Conservation (phyloP, 2,888 invertebrate genomes). For the Auanema freiburgensis region DNA sequence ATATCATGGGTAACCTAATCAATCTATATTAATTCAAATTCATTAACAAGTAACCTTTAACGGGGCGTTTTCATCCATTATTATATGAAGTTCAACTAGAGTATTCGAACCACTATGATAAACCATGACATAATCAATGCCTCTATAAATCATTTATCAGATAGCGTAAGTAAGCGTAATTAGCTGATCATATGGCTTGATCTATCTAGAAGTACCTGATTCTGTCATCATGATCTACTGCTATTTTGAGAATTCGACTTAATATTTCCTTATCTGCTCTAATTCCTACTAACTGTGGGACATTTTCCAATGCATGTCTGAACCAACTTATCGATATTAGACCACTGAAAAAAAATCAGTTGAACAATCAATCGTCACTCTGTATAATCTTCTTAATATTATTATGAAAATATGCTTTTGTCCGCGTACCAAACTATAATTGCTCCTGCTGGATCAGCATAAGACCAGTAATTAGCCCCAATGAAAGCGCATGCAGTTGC, state of each 20-base stretch:
- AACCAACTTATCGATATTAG: slow-evolving; percentile 62
- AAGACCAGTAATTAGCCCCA: slow-evolving; percentile 64
- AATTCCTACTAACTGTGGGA: slow-evolving; percentile 58
- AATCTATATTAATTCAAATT: neutral
- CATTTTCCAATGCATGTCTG: slow-evolving; percentile 53
- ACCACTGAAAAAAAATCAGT: slow-evolving; percentile 46
- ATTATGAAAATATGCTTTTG: neutral
- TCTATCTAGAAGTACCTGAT: too few relatives aligned
- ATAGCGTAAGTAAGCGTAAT: too few relatives aligned
- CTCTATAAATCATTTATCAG: slow-evolving; percentile 26
- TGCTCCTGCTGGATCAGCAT: slow-evolving; percentile 68
- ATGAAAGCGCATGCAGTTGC: slow-evolving; percentile 67
- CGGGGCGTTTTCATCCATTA: slow-evolving; percentile 66
- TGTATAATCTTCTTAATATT: neutral
- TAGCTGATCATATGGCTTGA: too few relatives aligned
- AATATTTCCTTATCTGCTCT: slow-evolving; percentile 54
- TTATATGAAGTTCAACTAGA: slow-evolving; percentile 63
- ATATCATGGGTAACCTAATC: slow-evolving; percentile 66
- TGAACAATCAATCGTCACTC: too few relatives aligned
- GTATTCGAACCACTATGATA: slow-evolving; percentile 68
- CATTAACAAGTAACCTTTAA: slow-evolving; percentile 38
- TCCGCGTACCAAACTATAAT: slow-evolving; percentile 63
- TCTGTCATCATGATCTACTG: slow-evolving; percentile 59
- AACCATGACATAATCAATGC: slow-evolving; percentile 68
- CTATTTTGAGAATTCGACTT: slow-evolving; percentile 56